Percentiles rank a stretch among this genome's conserved stretches.
phyloP scores from a whole-genome alignment of 2,797 vertebrate species.

The Thunnus albacares region DNA sequence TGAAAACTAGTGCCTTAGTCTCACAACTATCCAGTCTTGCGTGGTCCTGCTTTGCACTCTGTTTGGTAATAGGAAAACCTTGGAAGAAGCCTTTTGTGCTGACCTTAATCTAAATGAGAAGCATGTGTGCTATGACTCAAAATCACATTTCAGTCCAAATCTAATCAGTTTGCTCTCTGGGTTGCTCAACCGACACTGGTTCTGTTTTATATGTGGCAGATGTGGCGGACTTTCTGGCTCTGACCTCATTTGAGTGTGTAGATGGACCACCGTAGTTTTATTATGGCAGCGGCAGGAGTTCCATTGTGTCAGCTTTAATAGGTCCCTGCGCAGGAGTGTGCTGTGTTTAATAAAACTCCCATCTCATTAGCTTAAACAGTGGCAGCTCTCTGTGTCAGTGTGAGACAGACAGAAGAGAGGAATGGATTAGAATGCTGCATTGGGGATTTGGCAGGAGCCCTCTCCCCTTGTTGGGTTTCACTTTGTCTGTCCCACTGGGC shows the following conservation, averaged over 20 bases:
- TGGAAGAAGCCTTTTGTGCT: constrained; percentile 51
- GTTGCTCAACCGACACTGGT: constrained; percentile 27
- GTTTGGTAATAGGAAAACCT: constrained; percentile 41
- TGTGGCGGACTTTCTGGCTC: constrained; percentile 44
- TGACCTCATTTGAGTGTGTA: constrained; percentile 57
- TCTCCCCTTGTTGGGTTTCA: constrained; percentile 77
- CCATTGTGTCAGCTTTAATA: constrained; percentile 63
- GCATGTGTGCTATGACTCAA: constrained; percentile 78
- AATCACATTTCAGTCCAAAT: constrained; percentile 79
- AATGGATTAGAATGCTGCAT: constrained; percentile 70
- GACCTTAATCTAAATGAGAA: constrained; percentile 75
- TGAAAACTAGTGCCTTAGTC: constrained; percentile 16
- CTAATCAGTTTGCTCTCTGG: constrained; percentile 69
- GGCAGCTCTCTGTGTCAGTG: constrained; percentile 44
- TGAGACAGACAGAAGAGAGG: constrained; percentile 53
- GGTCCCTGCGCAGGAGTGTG: constrained; percentile 55
- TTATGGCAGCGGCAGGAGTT: constrained; percentile 32
- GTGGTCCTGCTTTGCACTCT: constrained; percentile 20
- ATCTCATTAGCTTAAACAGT: constrained; percentile 69
- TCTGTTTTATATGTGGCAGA: constrained; percentile 54
- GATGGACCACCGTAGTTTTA: constrained; percentile 59
- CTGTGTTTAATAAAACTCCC: constrained; percentile 66
- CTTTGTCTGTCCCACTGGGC: constrained; percentile 74
- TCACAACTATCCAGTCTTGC: neutral
- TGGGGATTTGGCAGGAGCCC: constrained; percentile 66